Evolutionary conservation across 1,140 invertebrate species (phyloP), one percentile per base, ranked within the genome.

Genomic region (Diachasmimorpha longicaudata): DNA sequence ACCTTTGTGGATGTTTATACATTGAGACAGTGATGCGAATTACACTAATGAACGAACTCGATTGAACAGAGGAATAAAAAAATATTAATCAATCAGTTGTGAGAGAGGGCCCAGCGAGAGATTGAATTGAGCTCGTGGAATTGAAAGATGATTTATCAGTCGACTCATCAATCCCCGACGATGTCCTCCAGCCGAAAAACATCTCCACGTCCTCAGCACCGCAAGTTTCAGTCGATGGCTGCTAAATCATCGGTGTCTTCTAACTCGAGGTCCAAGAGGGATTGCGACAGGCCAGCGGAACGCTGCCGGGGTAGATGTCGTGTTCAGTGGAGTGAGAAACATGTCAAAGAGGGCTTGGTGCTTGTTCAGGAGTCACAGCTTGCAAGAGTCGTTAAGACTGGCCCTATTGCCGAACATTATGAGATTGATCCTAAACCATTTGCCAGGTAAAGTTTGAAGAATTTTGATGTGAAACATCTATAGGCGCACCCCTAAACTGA

Each of bases 251-350:
- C 72, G 68, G 67, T 31, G 13, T n/a, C 74, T 11, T 67, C 78
- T 42, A 19, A 66, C 46, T 23, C 78, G 37, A 81, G 79, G 77
- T 70, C 72, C 46, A 80, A 81, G 80, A 75, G 78, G 21, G 72
- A 74, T 48, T 19, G 74, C 11, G 78, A 74, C 31, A 77, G 77
- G 66, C 39, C 70, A 16, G 68, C 76, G 5, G 84, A 87, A 42
- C 77, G 82, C 52, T 89, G 85, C 74, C 82, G 86, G 11, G 87
- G 87, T 73, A 81, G 86, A 44, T 89, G 87, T 79, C 82, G 87
- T 8, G 87, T 89, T 5, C 86, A 88, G 69, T 89, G 88, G 87
- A 89, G 87, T 76, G 86, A 89, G 75, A 84, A 88, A 68, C 87
- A 89, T 79, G 87, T 89, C 37, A 89, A 89, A 75, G 88, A 89